Conservation (phyloP, 2,888 invertebrate species). For the Volucella inanis region DNA sequence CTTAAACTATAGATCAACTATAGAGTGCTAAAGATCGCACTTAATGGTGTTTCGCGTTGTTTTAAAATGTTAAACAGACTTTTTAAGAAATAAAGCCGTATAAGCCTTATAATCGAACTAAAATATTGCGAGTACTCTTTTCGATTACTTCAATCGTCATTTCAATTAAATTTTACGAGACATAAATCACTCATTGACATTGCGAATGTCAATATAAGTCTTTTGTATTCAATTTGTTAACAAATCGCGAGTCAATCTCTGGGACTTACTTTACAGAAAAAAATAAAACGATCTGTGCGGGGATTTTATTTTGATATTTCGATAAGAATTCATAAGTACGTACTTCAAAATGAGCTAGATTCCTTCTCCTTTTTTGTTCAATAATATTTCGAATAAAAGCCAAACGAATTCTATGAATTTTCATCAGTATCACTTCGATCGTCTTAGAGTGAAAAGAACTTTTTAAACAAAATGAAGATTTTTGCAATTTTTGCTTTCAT, state of each 20-base stretch:
- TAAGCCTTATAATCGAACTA: too few species aligned
- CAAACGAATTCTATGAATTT: neutral
- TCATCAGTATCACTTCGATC: slow-evolving; percentile 20
- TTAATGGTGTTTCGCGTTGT: too few species aligned
- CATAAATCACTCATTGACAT: neutral
- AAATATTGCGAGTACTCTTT: too few species aligned
- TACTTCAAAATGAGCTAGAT: neutral
- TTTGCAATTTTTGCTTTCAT: slow-evolving; percentile 44
- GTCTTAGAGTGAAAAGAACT: neutral
- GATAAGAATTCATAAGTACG: neutral
- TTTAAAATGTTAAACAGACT: too few species aligned
- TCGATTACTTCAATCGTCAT: too few species aligned
- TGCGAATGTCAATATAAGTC: neutral
- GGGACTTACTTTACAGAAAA: neutral
- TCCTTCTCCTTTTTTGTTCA: neutral
- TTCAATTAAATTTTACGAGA: neutral
- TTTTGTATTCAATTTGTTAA: neutral
- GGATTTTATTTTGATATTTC: neutral
- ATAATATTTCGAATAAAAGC: neutral
- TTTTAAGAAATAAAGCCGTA: too few species aligned
- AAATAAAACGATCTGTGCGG: neutral
- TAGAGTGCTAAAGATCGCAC: too few species aligned
- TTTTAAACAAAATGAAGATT: slow-evolving; percentile 48
- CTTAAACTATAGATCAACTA: too few species aligned
- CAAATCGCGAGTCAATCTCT: neutral